Conservation (phyloP, 2,797 vertebrate species). For the Valencia hispanica region DNA sequence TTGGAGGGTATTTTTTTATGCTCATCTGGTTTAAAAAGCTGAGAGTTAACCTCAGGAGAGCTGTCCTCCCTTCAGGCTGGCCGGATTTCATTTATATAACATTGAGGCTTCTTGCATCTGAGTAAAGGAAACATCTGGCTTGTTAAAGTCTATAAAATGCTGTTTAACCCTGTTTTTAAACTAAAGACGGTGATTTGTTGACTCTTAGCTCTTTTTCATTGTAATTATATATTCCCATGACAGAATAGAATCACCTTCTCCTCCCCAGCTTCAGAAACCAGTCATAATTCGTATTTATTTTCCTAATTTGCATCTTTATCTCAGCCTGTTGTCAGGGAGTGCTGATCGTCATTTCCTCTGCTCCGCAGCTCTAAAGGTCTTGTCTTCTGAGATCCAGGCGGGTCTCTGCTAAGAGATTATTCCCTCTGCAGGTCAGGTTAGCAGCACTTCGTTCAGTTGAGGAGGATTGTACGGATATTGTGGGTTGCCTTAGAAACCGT, state of each 20-base stretch:
- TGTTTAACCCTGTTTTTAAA: not conserved
- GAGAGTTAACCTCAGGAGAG: conserved; percentile 16
- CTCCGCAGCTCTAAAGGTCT: conserved; percentile 47
- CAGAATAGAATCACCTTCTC: conserved; percentile 9
- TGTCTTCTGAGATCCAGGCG: conserved; percentile 42
- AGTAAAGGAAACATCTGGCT: not conserved
- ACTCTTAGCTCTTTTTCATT: not conserved
- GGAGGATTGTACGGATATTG: conserved; percentile 26
- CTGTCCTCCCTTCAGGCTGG: conserved; percentile 2
- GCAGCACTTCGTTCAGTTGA: conserved; percentile 34
- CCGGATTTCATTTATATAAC: not conserved
- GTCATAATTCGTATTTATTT: conserved; percentile 20
- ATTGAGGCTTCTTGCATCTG: not conserved
- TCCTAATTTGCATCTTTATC: conserved; percentile 41
- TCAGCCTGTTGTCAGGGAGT: conserved; percentile 3
- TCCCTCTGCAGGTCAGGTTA: conserved; percentile 38
- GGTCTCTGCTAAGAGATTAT: conserved; percentile 40
- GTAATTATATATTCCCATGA: not conserved
- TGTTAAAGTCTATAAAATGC: not conserved
- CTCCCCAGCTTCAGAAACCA: conserved; percentile 12
- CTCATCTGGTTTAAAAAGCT: conserved; percentile 14
- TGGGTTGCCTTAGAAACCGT: conserved; percentile 66
- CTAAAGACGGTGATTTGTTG: not conserved
- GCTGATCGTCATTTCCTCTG: conserved; percentile 29
- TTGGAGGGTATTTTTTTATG: conserved; percentile 15